Base-by-base conservation (phyloP, 2,113 vertebrate genomes). In the Xenopus laevis region DNA sequence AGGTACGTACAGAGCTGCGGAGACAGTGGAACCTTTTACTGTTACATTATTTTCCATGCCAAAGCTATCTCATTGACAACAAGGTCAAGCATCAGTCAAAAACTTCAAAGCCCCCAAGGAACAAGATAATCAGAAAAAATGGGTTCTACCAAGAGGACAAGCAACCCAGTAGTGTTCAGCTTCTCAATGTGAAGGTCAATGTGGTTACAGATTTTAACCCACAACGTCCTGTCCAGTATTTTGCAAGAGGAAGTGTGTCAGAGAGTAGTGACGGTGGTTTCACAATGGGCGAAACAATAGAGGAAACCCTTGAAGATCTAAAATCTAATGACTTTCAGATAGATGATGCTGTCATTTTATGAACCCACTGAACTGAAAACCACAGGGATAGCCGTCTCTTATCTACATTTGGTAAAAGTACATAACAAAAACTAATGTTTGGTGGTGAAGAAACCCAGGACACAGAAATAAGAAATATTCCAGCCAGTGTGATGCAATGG, bases 1-100 rank as follows among this genome's bases (percentile, higher is more conserved):
- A 99, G 97, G 96, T 99, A 61, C 94, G 95, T 81, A 87, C 95
- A 0, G 97, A 98, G 80, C 84, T 99, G 62, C 89, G 89, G 75
- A 98, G 94, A 84, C 92, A 91, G 21, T 98, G 96, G 96, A 90
- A 90, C 50, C 91, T 93, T 17, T 96, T 95, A 77, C 76, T 95
- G 72, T 89, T 96, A 20, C 90, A 89, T 59, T 85, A 91, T 71
- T 87, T 87, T 71, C 90, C 93, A 55, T 87, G 88, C 50, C 84
- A 79, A 47, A 81, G 82, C 74, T 96, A 93, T 71, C 82, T 94
- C 15, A 78, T 81, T 0, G 77, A 91, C 10, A 86, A 89, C 0
- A 90, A 92, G 63, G 88, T 95, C 18, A 93, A 89, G 72, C 86
- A 92, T 79, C 83, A 96, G 33, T 85, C 91, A 79, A 95, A 92